These are phyloP conservation scores for Aeoliscus strigatus DNA, from an alignment of 2,797 vertebrate genomes.

Conservation along the genomic window DNA sequence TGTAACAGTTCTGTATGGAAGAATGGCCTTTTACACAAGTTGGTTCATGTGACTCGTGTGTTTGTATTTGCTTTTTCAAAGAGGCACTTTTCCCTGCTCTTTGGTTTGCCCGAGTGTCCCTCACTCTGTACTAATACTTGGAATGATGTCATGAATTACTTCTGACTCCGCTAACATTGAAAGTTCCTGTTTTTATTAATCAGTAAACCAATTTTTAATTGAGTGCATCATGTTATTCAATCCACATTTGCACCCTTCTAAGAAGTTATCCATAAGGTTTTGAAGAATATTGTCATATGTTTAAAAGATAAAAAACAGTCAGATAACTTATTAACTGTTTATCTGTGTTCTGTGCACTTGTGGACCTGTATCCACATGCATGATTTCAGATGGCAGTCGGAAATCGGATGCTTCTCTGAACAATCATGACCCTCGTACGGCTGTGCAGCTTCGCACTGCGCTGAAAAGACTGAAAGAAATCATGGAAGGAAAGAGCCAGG, in stretches of 20 bases:
- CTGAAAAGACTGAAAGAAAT: slow-evolving; percentile 97
- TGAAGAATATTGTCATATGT: slow-evolving; percentile 34
- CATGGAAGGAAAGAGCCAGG: slow-evolving; percentile 99
- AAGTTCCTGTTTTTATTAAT: slow-evolving; percentile 10
- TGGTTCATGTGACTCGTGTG: slow-evolving; percentile 12
- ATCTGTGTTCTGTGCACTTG: neutral
- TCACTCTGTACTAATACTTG: slow-evolving; percentile 40
- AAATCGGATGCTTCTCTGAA: slow-evolving; percentile 86
- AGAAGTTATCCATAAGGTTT: slow-evolving; percentile 5
- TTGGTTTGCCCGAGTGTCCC: slow-evolving; percentile 47
- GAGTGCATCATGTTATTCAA: slow-evolving; percentile 4
- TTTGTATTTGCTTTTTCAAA: slow-evolving; percentile 23
- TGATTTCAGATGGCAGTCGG: slow-evolving; percentile 81
- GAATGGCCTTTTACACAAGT: slow-evolving; percentile 25
- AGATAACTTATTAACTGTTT: neutral
- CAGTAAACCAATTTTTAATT: no score
- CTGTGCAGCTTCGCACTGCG: slow-evolving; percentile 94
- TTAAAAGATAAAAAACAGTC: no score
- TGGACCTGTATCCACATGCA: neutral
- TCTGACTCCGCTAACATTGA: slow-evolving; percentile 43
- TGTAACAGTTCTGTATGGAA: slow-evolving; percentile 23
- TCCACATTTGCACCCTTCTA: slow-evolving; percentile 17
- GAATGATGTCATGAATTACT: slow-evolving; percentile 31
- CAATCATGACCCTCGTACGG: slow-evolving; percentile 93
- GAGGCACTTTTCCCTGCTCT: slow-evolving; percentile 17